A percentile compares a stretch with the other conserved stretches of the same genome.
These are phyloP conservation scores for Heliothis subflexa DNA, from an alignment of 1,140 invertebrate species.

Conservation along the genomic window DNA sequence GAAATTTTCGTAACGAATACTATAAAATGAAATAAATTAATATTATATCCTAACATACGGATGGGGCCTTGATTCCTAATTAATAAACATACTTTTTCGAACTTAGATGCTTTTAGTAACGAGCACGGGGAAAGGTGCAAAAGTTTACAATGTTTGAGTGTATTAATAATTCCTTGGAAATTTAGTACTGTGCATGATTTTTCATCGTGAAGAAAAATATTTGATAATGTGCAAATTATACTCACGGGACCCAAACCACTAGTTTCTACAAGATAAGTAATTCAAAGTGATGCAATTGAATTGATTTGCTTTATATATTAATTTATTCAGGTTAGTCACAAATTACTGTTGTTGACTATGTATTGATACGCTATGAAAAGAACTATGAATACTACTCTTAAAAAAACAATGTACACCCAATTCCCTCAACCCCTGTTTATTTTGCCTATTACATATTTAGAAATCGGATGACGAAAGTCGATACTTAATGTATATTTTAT, in stretches of 20 bases:
- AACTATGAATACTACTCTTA: no score
- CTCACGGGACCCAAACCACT: no score
- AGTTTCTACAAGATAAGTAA: no score
- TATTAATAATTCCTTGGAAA: not conserved
- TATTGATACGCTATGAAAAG: no score
- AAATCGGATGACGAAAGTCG: not conserved
- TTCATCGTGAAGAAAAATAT: not conserved
- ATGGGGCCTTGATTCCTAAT: not conserved
- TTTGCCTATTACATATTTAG: not conserved
- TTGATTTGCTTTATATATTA: no score
- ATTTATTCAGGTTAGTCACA: no score
- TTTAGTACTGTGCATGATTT: not conserved
- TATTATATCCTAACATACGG: constrained; percentile 24
- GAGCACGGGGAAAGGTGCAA: constrained; percentile 18
- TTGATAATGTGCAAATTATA: not conserved
- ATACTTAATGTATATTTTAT: constrained; percentile 3
- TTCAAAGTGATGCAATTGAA: no score
- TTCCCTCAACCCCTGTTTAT: not conserved
- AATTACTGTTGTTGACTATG: no score
- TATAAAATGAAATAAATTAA: constrained; percentile 27
- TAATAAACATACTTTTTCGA: not conserved
- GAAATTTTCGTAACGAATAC: constrained; percentile 19
- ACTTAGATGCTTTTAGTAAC: constrained; percentile 12
- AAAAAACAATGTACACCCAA: not conserved
- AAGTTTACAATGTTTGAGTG: not conserved